These are phyloP conservation scores for Redunca redunca DNA, from an alignment of 2,113 vertebrate species.

Conservation along the genomic window DNA sequence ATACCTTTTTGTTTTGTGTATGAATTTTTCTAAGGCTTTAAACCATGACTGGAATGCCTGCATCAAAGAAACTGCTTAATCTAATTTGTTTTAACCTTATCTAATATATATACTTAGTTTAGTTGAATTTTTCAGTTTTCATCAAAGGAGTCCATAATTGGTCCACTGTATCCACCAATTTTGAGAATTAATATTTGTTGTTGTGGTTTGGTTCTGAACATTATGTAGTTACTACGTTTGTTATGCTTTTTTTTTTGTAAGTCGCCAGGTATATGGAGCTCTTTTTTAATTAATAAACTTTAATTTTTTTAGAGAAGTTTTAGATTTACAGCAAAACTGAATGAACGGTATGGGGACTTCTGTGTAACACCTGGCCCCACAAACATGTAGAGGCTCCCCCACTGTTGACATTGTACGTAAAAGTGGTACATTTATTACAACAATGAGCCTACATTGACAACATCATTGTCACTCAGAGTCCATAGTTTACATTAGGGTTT, in stretches of 20 bases:
- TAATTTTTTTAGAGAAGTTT: not conserved
- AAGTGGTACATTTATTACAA: not conserved
- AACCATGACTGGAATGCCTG: not conserved
- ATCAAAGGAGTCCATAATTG: not conserved
- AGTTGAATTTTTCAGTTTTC: not conserved
- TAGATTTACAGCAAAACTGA: not conserved
- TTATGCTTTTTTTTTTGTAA: not conserved
- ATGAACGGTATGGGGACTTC: not conserved
- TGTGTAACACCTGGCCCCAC: not conserved
- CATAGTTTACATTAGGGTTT: not conserved
- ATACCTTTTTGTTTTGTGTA: not conserved
- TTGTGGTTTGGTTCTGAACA: not conserved
- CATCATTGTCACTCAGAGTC: not conserved
- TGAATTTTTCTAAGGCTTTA: not conserved
- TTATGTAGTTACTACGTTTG: not conserved
- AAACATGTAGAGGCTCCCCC: not conserved
- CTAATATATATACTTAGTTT: not conserved
- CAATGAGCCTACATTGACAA: not conserved
- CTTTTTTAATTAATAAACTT: not conserved
- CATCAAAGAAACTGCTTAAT: not conserved
- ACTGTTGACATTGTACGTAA: rapidly evolving
- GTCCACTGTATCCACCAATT: not conserved
- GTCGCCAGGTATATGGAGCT: not conserved
- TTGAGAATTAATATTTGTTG: not conserved
- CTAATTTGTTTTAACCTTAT: not conserved